Conservation (phyloP, 2,888 invertebrate genomes). For the Archaeoteleia sp. region DNA sequence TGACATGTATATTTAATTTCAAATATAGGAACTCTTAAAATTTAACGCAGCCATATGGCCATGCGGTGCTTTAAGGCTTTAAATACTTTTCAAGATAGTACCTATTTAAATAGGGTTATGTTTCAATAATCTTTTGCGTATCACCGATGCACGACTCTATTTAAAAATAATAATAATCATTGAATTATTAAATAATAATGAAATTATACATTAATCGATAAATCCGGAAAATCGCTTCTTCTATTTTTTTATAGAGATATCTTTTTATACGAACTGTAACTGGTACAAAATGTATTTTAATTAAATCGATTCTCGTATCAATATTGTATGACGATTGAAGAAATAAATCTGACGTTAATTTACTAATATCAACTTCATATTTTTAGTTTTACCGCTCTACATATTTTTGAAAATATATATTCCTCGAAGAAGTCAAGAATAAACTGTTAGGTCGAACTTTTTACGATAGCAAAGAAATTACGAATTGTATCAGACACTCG, state of each 20-base stretch:
- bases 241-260: no score
- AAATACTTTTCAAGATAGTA: constrained; percentile 31
- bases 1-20: constrained; percentile 26
- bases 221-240: no score
- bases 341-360: no score
- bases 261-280: no score
- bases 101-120: constrained; percentile 19
- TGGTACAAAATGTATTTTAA: no score
- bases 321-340: no score
- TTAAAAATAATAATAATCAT: background rate
- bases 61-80: constrained; percentile 18
- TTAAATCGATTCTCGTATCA: no score
- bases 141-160: background rate
- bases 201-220: no score
- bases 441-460: constrained; percentile 4
- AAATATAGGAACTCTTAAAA: constrained; percentile 32
- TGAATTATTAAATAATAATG: background rate
- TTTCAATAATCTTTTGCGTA: constrained; percentile 12
- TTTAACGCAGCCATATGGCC: constrained; percentile 39
- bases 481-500: constrained; percentile 2
- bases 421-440: constrained; percentile 8
- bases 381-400: constrained; percentile 1
- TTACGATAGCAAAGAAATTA: constrained; percentile 6
- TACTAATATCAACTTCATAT: background rate
- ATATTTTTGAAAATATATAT: background rate